Percentiles rank a stretch among this genome's conserved stretches.
These are phyloP conservation scores for Dicentrarchus labrax DNA, from an alignment of 2,113 vertebrate genomes.

Conservation along the genomic window DNA sequence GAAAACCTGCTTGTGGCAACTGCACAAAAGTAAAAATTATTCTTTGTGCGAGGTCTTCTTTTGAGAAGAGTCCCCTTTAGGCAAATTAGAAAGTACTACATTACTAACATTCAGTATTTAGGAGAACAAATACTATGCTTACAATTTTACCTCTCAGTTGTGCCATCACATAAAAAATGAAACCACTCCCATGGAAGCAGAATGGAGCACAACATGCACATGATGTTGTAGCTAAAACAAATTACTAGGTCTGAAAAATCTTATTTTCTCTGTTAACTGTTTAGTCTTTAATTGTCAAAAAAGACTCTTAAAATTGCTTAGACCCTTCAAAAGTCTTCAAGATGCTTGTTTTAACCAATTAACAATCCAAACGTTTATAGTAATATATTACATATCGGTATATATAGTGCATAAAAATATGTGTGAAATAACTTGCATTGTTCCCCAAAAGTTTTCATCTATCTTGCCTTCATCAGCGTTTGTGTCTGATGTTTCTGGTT, in stretches of 20 bases:
- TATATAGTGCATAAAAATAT: no score
- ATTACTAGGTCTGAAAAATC: no score
- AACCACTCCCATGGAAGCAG: background rate
- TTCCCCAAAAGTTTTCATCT: no score
- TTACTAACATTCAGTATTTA: background rate
- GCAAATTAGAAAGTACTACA: background rate
- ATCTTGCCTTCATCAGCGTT: no score
- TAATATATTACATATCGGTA: no score
- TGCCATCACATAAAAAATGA: background rate
- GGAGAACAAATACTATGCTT: background rate
- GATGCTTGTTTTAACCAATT: no score
- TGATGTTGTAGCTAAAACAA: background rate
- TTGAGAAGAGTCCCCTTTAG: background rate
- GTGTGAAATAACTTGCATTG: no score
- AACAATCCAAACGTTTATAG: no score
- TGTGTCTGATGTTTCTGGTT: no score
- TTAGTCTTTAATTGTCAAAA: no score
- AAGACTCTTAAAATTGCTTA: no score
- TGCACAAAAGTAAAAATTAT: slow-evolving; percentile 10
- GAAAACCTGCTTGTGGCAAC: background rate
- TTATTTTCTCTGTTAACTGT: no score
- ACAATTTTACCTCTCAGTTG: background rate
- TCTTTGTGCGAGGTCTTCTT: background rate
- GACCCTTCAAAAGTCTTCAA: background rate
- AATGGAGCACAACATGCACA: background rate